Percentiles rank a stretch among this genome's conserved stretches.
Conservation (phyloP, 2,888 invertebrate genomes). For the Orchesella flavescens region DNA sequence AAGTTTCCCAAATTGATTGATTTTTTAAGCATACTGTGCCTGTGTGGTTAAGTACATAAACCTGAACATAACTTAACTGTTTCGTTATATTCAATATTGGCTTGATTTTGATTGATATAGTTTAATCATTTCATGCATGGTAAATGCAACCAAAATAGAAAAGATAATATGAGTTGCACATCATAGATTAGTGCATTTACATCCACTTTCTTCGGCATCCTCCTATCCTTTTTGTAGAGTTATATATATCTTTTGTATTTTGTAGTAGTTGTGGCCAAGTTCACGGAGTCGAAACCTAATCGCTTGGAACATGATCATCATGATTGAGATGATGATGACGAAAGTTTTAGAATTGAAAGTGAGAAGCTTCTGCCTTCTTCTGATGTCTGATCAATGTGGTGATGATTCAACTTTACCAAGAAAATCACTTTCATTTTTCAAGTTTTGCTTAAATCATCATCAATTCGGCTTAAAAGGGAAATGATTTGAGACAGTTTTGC, state of each 20-base stretch:
- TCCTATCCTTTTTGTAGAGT: neutral
- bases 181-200: neutral
- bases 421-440: constrained; percentile 50
- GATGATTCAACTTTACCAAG: constrained; percentile 26
- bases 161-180: neutral
- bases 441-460: constrained; percentile 28
- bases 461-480: constrained; percentile 41
- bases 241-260: constrained; percentile 42
- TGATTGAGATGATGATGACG: constrained; percentile 11
- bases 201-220: constrained; percentile 49
- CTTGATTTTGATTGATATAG: too few species aligned
- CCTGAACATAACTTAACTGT: constrained; percentile 11
- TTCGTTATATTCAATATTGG: too few species aligned
- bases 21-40: constrained; percentile 53
- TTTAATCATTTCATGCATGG: neutral
- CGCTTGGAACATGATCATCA: constrained; percentile 59
- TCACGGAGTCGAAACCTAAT: constrained; percentile 64
- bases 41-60: constrained; percentile 59
- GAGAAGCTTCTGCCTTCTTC: neutral
- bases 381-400: neutral
- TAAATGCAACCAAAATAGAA: neutral
- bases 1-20: constrained; percentile 61
- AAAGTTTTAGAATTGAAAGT: constrained; percentile 13
- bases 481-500: constrained; percentile 46
- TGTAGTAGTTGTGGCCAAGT: constrained; percentile 60